phyloP scores from a whole-genome alignment of 2,113 vertebrate species.

The Charadrius vociferus region DNA sequence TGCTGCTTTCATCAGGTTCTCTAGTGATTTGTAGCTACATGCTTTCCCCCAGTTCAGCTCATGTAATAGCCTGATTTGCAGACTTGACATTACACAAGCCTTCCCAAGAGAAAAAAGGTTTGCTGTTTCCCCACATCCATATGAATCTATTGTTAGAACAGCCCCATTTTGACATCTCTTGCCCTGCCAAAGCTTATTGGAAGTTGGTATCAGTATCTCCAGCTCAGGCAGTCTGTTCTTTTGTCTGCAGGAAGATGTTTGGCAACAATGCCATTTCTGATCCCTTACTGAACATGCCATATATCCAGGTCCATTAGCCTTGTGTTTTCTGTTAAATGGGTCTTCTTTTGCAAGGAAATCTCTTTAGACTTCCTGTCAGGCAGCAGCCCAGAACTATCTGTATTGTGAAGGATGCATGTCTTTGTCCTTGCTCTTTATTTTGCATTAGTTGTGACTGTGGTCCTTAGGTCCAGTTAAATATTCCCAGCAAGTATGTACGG shows the following conservation, averaged over 20 bases:
- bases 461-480: not conserved
- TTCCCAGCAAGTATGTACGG: not conserved
- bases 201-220: not conserved
- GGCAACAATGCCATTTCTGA: not conserved
- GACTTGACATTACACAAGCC: not conserved
- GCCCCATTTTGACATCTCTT: not conserved
- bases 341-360: not conserved
- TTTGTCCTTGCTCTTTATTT: not conserved
- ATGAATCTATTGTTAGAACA: not conserved
- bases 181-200: not conserved
- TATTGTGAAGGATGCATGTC: not conserved
- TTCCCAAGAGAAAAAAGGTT: not conserved
- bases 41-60: not conserved
- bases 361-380: not conserved
- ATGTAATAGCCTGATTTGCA: not conserved
- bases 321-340: not conserved
- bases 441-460: not conserved
- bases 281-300: not conserved
- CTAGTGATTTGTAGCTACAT: not conserved
- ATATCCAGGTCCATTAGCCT: not conserved
- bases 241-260: accelerated
- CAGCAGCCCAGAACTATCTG: not conserved
- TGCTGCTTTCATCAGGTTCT: not conserved
- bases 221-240: not conserved
- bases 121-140: not conserved